Base-by-base conservation (phyloP, 2,888 invertebrate genomes). In the Parasteatoda lunata region DNA sequence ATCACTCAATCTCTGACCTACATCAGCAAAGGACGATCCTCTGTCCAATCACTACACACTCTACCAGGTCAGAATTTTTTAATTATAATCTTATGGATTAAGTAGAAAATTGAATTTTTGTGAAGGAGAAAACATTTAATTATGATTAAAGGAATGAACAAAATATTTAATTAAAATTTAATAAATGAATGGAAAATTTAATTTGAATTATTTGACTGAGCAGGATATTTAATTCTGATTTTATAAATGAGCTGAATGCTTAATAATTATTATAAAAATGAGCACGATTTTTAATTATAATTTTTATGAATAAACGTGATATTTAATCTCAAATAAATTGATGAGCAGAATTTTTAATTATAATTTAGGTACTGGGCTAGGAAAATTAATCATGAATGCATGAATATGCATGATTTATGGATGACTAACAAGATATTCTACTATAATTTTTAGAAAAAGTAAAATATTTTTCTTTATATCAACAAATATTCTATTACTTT, bases 1-100 rank as follows among this genome's bases (percentile, higher is more conserved):
- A 66, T 88, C 45, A 88, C 84, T 0, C 88, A 88, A 47, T 88
- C 88, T 6, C 73, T 88, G 52, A 88, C 88, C n/a, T 88, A 88
- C 71, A 59, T 88, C 3, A 88, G 88, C 66, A 81, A 82, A 71
- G 88, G 86, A 45, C 72, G 88, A 7, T 81, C 86, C 5, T 88
- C 88, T 5, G 83, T 88, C 3, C 88, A 88, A 66, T 88, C 88
- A 51, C 66, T 88, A 13, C 88, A 88, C 49, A 86, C 82, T 15
- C 45, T 84, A 51, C 52, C 84, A 59, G 80, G 88, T 88, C 71
- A 88, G 78, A 52, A 7, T 70, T n/a, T 48, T 48, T 48, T 45
- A 45, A 68, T 30, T 68, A 30, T 8, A 45, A 45, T 3, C 4
- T 15, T 64, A 15, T 15, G 13, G 4, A n/a, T n/a, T 5, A 13